Base-by-base conservation (phyloP, 2,888 invertebrate species). In the Prosopocoilus inquinatus region DNA sequence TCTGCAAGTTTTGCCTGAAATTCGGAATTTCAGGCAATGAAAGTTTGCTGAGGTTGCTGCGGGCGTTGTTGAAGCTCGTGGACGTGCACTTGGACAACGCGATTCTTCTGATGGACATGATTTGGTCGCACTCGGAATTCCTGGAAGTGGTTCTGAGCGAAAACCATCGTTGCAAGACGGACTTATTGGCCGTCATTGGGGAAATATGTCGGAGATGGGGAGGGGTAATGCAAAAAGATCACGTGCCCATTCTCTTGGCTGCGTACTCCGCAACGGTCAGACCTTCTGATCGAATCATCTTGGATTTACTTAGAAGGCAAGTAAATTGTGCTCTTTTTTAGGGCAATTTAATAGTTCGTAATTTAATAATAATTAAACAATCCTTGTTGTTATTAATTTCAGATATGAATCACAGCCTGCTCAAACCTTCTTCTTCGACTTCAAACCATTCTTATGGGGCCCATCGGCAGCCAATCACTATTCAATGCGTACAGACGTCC, bases 381-480 rank as follows among this genome's bases (percentile, higher is more conserved):
- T 46, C 12, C 13, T 11, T 51, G 39, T 4, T 11, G 9, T 7
- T 9, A 51, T 9, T 3, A 3, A 15, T 4, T n/a, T 49, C 55
- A 75, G 75, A 65, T 76, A 70, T 52, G 75, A 74, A 62, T 63
- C 65, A 2, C 61, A 61, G 13, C 59, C 70, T 1, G 63, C 64
- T 0, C 65, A 70, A 55, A 75, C 74, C 1, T 52, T 64, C 47
- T 76, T 76, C 58, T 72, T 72, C 52, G 73, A 75, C 47, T 78
- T 73, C 60, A 74, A 89, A 60, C 94, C 94, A 0, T 90, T 89
- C 67, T 78, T 94, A 0, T 95, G 91, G 89, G 93, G 94, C 1
- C 85, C 86, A 70, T 84, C 89, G 2, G 94, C 92, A 0, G 85
- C 89, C 0, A 84, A 85, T 48, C 86, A 90, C 71, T 92, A 91